Percentiles rank a stretch among this genome's conserved stretches.
Conservation (phyloP, 2,113 vertebrate species). For the Pycnonotus jocosus region DNA sequence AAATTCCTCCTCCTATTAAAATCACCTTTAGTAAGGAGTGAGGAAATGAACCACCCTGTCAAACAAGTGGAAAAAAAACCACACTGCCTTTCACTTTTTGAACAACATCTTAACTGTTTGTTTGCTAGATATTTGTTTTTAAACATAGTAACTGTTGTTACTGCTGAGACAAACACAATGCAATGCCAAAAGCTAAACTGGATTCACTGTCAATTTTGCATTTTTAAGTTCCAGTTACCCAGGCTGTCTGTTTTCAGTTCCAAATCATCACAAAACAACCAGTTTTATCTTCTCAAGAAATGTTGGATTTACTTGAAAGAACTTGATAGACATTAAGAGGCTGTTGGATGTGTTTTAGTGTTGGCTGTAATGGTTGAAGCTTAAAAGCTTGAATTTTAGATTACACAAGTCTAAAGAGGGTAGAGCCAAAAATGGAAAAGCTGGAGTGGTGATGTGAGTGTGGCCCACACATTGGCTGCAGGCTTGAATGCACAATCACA, state of each 20-base stretch:
- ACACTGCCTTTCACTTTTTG: neutral
- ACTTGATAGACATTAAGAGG: conserved; percentile 9
- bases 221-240: conserved; percentile 16
- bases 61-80: conserved; percentile 2
- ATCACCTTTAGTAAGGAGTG: neutral
- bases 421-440: neutral
- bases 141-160: conserved; percentile 12
- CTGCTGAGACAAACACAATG: conserved; percentile 15
- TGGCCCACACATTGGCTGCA: neutral
- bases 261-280: conserved; percentile 6
- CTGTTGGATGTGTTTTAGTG: conserved; percentile 4
- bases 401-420: neutral
- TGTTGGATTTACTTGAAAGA: conserved; percentile 55
- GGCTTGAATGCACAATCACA: neutral
- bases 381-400: conserved; percentile 26
- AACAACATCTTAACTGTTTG: neutral
- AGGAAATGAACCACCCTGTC: conserved; percentile 14
- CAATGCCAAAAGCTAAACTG: conserved; percentile 6
- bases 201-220: neutral
- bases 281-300: conserved; percentile 40
- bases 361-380: conserved; percentile 4
- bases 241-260: conserved; percentile 24
- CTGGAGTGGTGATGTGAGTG: neutral
- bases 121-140: conserved; percentile 9
- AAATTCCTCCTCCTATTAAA: conserved; percentile 18